A percentile compares a stretch with the other conserved stretches of the same genome.
These are phyloP conservation scores for Meloidogyne floridensis DNA, from an alignment of 1,140 invertebrate genomes.

Conservation along the genomic window DNA sequence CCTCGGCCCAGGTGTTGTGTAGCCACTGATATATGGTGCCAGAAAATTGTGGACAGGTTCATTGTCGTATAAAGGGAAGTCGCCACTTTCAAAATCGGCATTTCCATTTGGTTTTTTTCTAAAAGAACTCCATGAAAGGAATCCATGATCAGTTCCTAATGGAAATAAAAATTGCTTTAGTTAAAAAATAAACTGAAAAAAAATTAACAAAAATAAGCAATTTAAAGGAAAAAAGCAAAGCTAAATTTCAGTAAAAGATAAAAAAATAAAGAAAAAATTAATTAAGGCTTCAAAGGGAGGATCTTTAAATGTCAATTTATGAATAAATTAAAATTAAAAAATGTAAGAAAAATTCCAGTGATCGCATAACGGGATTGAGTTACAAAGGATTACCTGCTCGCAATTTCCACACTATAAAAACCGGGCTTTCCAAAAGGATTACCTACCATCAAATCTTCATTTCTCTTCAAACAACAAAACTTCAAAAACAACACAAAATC, in stretches of 20 bases:
- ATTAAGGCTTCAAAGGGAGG: too few relatives aligned
- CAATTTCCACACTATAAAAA: too few relatives aligned
- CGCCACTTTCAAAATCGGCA: slow-evolving; percentile 14
- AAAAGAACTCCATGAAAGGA: slow-evolving; percentile 29
- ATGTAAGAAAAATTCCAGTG: too few relatives aligned
- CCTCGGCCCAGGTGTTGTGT: slow-evolving; percentile 62
- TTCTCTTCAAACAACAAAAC: not conserved
- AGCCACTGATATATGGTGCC: slow-evolving; percentile 54
- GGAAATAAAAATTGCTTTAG: too few relatives aligned
- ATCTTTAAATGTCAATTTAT: too few relatives aligned
- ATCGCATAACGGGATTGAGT: too few relatives aligned
- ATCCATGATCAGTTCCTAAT: slow-evolving; percentile 23
- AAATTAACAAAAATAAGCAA: not conserved
- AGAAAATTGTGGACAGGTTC: slow-evolving; percentile 50
- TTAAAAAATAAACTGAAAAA: not conserved
- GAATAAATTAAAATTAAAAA: too few relatives aligned
- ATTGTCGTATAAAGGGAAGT: slow-evolving; percentile 44
- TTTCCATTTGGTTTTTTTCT: slow-evolving; percentile 26
- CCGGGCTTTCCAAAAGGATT: too few relatives aligned
- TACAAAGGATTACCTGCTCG: too few relatives aligned
- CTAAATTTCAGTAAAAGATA: not conserved
- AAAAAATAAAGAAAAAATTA: too few relatives aligned
- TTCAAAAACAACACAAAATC: not conserved
- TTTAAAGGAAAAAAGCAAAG: not conserved
- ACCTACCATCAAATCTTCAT: not conserved